Base-by-base conservation (phyloP, 2,888 invertebrate genomes). In the Leucophenga montana region DNA sequence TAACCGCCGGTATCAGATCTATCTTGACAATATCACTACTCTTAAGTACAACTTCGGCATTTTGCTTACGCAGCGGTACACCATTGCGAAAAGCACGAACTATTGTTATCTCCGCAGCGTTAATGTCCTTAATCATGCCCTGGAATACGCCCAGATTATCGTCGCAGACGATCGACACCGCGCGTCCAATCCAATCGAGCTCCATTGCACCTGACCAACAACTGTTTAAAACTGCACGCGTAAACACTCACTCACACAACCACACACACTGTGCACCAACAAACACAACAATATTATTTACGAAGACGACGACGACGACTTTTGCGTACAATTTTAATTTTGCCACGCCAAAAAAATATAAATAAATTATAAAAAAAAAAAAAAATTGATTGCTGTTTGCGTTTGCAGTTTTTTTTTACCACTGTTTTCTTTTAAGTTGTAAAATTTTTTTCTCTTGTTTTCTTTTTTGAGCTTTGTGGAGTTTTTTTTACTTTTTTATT, bases 41-140 rank as follows among this genome's bases (percentile, higher is more conserved):
- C 59, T 86, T 85, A 50, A 73, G 77, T 31, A 75, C 79, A 59
- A 94, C 91, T 82, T 91, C 90, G 27, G 91, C 90, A 66, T 92
- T 89, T 74, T 91, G 91, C 84, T 91, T 86, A 66, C 87, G 85
- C 68, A 89, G 77, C 22, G 89, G 89, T 0, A 89, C 85, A 81
- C 97, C 97, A 90, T 97, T 95, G 75, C 95, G 92, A 87, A 95
- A 96, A 14, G 95, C 94, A 86, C 95, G 93, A 11, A 91, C 92
- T 70, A 97, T 91, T 1, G 94, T 94, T 75, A 97, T 92, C 64
- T 92, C 91, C 57, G 90, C 89, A 66, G 92, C 92, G 81, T 95
- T 94, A 31, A 95, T 93, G 80, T 92, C 91, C 68, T 92, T 89
- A 74, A 97, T 96, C 59, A 91, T 91, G 46, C 92, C 89, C 89